Evolutionary conservation across 2,888 invertebrate genomes (phyloP).

Genomic region (Proisotoma minuta): DNA sequence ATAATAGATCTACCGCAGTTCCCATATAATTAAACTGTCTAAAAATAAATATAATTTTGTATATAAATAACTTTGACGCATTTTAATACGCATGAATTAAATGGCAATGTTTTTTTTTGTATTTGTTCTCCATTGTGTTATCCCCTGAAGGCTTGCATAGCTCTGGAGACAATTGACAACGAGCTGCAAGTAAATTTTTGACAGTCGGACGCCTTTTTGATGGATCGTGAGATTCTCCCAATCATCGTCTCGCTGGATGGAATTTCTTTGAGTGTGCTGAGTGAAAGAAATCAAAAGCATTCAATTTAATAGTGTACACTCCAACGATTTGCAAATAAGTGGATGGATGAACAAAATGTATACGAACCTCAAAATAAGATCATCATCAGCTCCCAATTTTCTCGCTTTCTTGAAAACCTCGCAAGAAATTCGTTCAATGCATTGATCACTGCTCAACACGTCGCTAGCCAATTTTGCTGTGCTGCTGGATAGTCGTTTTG

Average conservation of each 20-base stretch:
- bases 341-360: not conserved
- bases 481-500: constrained; percentile 20
- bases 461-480: constrained; percentile 25
- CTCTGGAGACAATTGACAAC: not conserved
- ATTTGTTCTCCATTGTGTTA: no score
- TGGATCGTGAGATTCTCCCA: constrained; percentile 9
- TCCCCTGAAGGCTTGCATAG: not conserved
- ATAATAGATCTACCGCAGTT: no score
- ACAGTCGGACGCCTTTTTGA: constrained; percentile 5
- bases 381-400: constrained; percentile 30
- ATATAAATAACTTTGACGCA: no score
- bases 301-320: not conserved
- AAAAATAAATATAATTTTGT: no score
- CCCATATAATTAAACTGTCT: no score
- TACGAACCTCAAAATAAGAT: constrained; percentile 35
- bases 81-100: no score
- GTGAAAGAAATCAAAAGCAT: not conserved
- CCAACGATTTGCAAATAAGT: not conserved
- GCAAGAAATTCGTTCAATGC: constrained; percentile 34
- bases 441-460: constrained; percentile 34
- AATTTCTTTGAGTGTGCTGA: not conserved
- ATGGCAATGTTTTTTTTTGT: no score
- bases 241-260: not conserved
- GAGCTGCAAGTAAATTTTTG: constrained; percentile 8
- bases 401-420: constrained; percentile 31